phyloP scores from a whole-genome alignment of 2,797 vertebrate species.

The Sphaeramia orbicularis region DNA sequence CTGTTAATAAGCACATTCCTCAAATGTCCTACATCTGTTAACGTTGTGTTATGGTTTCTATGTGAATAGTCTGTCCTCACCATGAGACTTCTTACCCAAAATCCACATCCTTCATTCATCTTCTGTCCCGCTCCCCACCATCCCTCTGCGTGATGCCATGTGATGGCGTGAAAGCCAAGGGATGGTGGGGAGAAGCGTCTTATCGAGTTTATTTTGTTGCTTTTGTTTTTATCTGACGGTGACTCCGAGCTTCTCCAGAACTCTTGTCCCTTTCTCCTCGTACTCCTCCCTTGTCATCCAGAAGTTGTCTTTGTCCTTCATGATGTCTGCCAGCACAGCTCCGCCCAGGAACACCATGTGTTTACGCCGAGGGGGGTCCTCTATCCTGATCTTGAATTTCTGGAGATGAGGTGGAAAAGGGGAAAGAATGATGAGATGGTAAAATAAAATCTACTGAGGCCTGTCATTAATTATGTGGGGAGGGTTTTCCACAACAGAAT shows the following conservation, averaged over 20 bases:
- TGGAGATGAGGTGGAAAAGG: background rate
- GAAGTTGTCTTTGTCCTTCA: constrained; percentile 98
- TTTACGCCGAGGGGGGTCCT: constrained; percentile 86
- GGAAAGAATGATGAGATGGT: too few relatives aligned
- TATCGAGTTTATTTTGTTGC: constrained; percentile 4
- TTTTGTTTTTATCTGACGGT: constrained; percentile 90
- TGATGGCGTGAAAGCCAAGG: background rate
- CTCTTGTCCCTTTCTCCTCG: constrained; percentile 92
- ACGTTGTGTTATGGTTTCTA: background rate
- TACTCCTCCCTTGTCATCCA: constrained; percentile 95
- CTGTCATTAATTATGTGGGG: too few relatives aligned
- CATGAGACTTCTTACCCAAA: background rate
- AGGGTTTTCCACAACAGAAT: too few relatives aligned
- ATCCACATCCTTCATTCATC: constrained; percentile 18
- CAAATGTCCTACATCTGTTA: background rate
- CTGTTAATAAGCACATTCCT: background rate
- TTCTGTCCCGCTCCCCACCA: background rate
- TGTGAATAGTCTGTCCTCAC: background rate
- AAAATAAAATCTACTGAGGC: too few relatives aligned
- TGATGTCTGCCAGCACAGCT: constrained; percentile 93
- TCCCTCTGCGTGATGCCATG: background rate
- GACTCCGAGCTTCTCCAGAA: constrained; percentile 95
- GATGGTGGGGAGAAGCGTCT: background rate
- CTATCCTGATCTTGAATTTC: constrained; percentile 83
- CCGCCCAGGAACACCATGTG: constrained; percentile 96